Evolutionary conservation across 2,797 vertebrate species (phyloP).

Genomic region (Sylvilagus floridanus): DNA sequence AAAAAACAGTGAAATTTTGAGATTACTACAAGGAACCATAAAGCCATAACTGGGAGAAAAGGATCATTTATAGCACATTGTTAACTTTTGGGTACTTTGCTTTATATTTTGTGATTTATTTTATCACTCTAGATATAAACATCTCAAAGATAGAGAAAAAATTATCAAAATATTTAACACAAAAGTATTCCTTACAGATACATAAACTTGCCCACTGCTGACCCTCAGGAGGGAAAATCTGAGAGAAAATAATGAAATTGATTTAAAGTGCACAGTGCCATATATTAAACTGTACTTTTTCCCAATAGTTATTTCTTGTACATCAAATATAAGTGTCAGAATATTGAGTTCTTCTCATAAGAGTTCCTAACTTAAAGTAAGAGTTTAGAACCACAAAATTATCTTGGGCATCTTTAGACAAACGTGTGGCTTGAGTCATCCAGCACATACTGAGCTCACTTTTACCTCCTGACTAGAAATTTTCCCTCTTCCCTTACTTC

Average conservation of each 20-base stretch:
- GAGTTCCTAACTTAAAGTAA: slow-evolving; percentile 46
- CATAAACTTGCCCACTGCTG: neutral
- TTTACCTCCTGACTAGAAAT: neutral
- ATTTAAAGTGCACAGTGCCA: slow-evolving; percentile 10
- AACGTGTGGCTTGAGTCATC: neutral
- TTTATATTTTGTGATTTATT: slow-evolving; percentile 46
- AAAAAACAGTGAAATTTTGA: slow-evolving; percentile 14
- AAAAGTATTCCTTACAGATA: neutral
- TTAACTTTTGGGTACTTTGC: neutral
- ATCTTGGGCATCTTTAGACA: neutral
- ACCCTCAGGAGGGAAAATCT: neutral
- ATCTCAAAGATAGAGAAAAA: slow-evolving; percentile 23
- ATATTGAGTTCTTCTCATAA: slow-evolving; percentile 27
- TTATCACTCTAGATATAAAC: neutral
- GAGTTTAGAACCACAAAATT: slow-evolving; percentile 31
- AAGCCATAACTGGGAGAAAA: slow-evolving; percentile 24
- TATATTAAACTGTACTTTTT: neutral
- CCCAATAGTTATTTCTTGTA: slow-evolving; percentile 29
- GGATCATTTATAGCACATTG: neutral
- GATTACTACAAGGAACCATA: neutral
- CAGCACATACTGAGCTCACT: neutral
- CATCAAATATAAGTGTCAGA: slow-evolving; percentile 34
- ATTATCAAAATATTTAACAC: slow-evolving; percentile 13
- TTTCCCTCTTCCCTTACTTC: neutral
- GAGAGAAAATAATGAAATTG: slow-evolving; percentile 9